Conservation (phyloP, 2,888 invertebrate genomes). For the Notodromas monacha region DNA sequence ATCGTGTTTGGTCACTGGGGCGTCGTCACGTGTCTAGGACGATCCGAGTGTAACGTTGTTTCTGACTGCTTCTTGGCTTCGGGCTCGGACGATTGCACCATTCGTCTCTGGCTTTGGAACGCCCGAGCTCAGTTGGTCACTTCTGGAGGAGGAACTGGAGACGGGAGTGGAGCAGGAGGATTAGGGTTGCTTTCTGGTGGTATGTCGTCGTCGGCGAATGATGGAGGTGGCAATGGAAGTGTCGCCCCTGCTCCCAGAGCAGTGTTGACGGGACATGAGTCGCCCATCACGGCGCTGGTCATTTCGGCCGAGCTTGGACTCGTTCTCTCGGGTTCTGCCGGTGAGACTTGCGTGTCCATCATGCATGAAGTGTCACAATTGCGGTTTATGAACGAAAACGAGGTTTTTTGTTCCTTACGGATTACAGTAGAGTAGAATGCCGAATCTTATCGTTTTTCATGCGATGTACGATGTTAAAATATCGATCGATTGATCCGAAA, state of each 20-base stretch:
- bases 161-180: too few species aligned
- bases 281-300: conserved; percentile 70
- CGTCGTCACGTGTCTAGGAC: conserved; percentile 81
- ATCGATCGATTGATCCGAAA: too few species aligned
- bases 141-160: too few species aligned
- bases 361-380: too few species aligned
- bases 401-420: too few species aligned
- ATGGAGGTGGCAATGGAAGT: conserved; percentile 40
- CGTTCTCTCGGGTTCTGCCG: conserved; percentile 36
- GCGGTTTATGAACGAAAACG: too few species aligned
- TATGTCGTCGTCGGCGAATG: too few species aligned
- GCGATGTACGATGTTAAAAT: too few species aligned
- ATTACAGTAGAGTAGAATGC: too few species aligned
- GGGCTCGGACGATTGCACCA: conserved; percentile 90
- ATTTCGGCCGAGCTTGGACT: conserved; percentile 92
- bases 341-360: too few species aligned
- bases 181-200: too few species aligned
- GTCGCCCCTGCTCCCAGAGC: conserved; percentile 82
- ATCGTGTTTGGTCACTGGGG: conserved; percentile 97
- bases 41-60: conserved; percentile 94
- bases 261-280: conserved; percentile 86
- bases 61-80: conserved; percentile 95
- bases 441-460: too few species aligned
- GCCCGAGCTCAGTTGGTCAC: conserved; percentile 85
- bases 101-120: conserved; percentile 94